Percentiles rank a stretch among this genome's conserved stretches.
phyloP scores from a whole-genome alignment of 2,113 vertebrate species.

The Dipodomys ordii region DNA sequence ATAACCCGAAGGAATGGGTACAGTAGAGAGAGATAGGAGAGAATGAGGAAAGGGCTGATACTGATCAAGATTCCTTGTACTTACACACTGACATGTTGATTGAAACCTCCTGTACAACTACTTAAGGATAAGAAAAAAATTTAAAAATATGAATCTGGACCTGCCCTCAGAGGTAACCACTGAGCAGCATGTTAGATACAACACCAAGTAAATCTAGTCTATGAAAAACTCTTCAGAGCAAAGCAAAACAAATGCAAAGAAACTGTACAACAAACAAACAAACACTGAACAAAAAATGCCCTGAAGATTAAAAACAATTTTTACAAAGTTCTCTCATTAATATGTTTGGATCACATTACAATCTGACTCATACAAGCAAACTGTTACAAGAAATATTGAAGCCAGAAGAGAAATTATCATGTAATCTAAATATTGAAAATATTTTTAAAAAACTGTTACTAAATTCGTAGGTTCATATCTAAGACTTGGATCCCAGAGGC shows the following conservation, averaged over 20 bases:
- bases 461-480: neutral
- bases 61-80: too few relatives aligned
- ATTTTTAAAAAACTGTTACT: neutral
- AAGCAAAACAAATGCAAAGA: neutral
- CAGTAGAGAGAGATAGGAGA: too few relatives aligned
- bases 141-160: too few relatives aligned
- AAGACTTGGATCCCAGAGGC: neutral
- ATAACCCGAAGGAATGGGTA: too few relatives aligned
- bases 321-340: neutral
- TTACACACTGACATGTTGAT: too few relatives aligned
- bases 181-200: neutral
- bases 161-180: too few relatives aligned
- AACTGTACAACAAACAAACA: neutral
- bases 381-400: constrained; percentile 54
- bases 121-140: too few relatives aligned
- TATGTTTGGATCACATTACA: neutral
- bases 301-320: constrained; percentile 21
- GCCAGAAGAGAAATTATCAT: neutral
- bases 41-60: too few relatives aligned
- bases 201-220: neutral
- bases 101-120: too few relatives aligned
- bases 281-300: neutral
- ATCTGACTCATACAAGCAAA: neutral
- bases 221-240: neutral
- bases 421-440: neutral